Evolutionary conservation across 1,140 invertebrate genomes (phyloP).

Genomic region (Ceratina australensis): DNA sequence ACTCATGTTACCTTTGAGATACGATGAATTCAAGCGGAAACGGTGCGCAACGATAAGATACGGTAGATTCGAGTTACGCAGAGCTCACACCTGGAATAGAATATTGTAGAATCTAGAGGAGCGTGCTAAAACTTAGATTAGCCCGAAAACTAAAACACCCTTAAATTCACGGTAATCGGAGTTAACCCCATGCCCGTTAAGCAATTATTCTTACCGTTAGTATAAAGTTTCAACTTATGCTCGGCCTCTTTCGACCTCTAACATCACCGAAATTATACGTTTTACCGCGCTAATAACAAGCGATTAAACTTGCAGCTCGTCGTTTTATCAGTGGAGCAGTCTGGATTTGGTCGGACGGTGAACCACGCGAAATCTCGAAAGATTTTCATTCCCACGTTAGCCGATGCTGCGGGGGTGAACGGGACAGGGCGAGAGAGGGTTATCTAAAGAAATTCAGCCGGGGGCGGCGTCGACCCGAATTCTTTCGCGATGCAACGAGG

Average conservation of each 20-base stretch:
- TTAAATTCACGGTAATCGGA: background rate
- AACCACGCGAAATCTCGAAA: background rate
- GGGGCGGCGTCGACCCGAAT: background rate
- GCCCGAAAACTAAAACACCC: slow-evolving; percentile 1
- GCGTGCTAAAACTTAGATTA: slow-evolving; percentile 8
- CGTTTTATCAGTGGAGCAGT: background rate
- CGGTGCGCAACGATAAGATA: background rate
- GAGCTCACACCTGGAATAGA: background rate
- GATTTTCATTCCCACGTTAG: background rate
- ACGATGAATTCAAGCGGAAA: background rate
- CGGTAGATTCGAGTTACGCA: slow-evolving; percentile 10
- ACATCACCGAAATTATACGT: too few species aligned
- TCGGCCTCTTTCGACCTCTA: too few species aligned
- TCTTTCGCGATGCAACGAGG: background rate
- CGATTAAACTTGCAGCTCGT: too few species aligned
- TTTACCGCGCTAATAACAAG: too few species aligned
- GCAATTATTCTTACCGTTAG: too few species aligned
- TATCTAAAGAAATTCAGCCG: slow-evolving; percentile 21
- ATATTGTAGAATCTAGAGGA: background rate
- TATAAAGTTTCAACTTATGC: too few species aligned
- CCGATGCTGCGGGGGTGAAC: background rate
- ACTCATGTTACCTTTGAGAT: slow-evolving; percentile 20
- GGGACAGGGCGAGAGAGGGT: background rate
- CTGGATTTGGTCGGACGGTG: too few species aligned
- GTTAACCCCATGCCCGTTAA: background rate